Conservation (phyloP, 92 coral and sea anemone genomes). For the Anthopleura xanthogrammica region DNA sequence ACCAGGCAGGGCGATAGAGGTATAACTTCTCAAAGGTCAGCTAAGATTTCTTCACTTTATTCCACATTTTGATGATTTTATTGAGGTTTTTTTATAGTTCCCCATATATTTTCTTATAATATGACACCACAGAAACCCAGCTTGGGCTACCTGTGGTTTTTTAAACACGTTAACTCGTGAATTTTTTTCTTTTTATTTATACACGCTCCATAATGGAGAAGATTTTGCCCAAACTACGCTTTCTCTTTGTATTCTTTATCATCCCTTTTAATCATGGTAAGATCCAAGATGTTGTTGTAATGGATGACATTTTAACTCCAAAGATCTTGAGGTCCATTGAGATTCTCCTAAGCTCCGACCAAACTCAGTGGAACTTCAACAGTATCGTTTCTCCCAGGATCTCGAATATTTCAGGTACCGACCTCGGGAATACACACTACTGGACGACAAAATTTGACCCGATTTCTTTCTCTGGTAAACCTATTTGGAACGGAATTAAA, state of each 20-base stretch:
- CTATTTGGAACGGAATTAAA: conserved; percentile 16
- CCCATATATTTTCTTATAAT: no score
- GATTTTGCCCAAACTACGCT: not conserved
- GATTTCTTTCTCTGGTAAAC: not conserved
- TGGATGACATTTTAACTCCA: conserved; percentile 39
- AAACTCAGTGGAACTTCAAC: conserved; percentile 58
- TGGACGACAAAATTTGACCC: conserved; percentile 28
- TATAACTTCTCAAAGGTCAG: no score
- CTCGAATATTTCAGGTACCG: not conserved
- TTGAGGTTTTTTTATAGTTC: no score
- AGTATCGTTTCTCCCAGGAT: conserved; percentile 3
- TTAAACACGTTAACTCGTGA: not conserved
- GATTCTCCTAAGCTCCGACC: conserved; percentile 37
- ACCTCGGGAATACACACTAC: conserved; percentile 7
- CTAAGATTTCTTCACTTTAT: no score
- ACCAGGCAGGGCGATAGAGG: no score
- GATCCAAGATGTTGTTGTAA: conserved; percentile 25
- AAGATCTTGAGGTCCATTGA: conserved; percentile 36
- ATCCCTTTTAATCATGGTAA: not conserved
- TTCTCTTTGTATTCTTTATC: not conserved
- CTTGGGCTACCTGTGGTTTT: not conserved
- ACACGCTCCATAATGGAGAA: not conserved
- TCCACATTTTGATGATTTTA: no score
- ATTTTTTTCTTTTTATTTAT: not conserved
- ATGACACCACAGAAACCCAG: no score